Percentiles rank a stretch among this genome's conserved stretches.
Evolutionary conservation across 2,113 vertebrate species (phyloP).

Genomic region (Nesoenas mayeri): DNA sequence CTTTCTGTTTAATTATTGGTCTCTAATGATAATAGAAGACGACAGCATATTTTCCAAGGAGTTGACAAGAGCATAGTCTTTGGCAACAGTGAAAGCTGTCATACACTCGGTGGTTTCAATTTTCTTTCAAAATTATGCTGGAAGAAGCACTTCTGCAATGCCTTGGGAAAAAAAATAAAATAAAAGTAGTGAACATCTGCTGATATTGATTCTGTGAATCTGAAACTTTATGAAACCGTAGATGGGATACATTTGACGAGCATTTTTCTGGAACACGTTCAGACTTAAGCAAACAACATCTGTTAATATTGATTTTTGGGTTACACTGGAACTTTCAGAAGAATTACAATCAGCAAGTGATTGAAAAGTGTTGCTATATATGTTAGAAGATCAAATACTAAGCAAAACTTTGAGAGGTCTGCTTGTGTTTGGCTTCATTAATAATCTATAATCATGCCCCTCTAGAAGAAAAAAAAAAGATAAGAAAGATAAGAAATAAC

Average conservation of each 20-base stretch:
- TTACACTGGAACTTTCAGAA: conserved; percentile 46
- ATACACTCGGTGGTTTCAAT: background rate
- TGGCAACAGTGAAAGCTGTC: conserved; percentile 45
- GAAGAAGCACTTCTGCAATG: conserved; percentile 63
- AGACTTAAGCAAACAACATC: conserved; percentile 75
- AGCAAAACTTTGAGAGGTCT: background rate
- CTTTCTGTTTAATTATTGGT: conserved; percentile 80
- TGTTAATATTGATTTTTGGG: conserved; percentile 74
- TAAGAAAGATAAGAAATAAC: background rate
- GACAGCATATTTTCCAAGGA: conserved; percentile 71
- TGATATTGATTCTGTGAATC: conserved; percentile 71
- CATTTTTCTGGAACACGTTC: conserved; percentile 68
- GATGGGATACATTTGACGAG: conserved; percentile 62
- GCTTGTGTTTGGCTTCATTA: background rate
- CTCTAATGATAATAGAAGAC: conserved; percentile 68
- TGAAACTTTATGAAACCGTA: conserved; percentile 71
- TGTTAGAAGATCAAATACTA: conserved; percentile 23
- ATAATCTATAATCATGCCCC: background rate
- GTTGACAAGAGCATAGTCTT: background rate
- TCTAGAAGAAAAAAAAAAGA: background rate
- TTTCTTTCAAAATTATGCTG: conserved; percentile 56
- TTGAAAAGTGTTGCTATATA: conserved; percentile 33
- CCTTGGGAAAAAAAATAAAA: conserved; percentile 65
- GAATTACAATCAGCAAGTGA: conserved; percentile 49
- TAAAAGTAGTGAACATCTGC: conserved; percentile 72